Percentiles rank a stretch among this genome's conserved stretches.
Conservation (phyloP, 1,140 invertebrate species). For the Stenopsyche tienmushanensis region DNA sequence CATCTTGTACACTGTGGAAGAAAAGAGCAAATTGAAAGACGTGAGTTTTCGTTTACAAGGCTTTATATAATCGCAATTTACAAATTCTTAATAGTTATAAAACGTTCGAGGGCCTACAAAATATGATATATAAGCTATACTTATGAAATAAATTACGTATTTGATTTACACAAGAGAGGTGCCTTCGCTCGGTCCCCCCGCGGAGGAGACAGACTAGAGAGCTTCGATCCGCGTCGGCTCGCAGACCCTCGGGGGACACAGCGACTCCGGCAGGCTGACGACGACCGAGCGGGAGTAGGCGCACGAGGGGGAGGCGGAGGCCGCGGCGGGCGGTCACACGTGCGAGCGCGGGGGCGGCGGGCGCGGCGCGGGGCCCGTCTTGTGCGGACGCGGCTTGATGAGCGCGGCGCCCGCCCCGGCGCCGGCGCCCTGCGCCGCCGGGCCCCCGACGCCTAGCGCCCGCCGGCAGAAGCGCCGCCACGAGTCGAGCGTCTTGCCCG, state of each 20-base stretch:
- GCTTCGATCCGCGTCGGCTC: conserved; percentile 39
- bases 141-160: conserved; percentile 42
- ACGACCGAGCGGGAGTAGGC: conserved; percentile 44
- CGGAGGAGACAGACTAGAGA: conserved; percentile 36
- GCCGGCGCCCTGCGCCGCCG: conserved; percentile 60
- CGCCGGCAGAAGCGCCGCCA: conserved; percentile 83
- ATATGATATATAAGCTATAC: conserved; percentile 36
- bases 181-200: no score
- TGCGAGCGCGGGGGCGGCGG: conserved; percentile 41
- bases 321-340: conserved; percentile 40
- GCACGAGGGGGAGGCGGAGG: conserved; percentile 42
- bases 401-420: conserved; percentile 61
- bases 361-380: conserved; percentile 41
- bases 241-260: conserved; percentile 14
- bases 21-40: conserved; percentile 1
- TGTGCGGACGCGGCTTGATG: conserved; percentile 55
- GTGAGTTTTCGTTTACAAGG: conserved; percentile 32
- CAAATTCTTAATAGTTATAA: conserved; percentile 37
- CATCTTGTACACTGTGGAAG: background rate
- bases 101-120: conserved; percentile 37
- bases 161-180: conserved; percentile 31
- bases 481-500: conserved; percentile 88
- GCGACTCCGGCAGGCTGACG: conserved; percentile 42
- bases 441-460: conserved; percentile 59
- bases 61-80: conserved; percentile 41